Percentiles rank a stretch among this genome's conserved stretches.
Evolutionary conservation across 1,140 invertebrate genomes (phyloP).

Genomic region (Brachionus sp.): DNA sequence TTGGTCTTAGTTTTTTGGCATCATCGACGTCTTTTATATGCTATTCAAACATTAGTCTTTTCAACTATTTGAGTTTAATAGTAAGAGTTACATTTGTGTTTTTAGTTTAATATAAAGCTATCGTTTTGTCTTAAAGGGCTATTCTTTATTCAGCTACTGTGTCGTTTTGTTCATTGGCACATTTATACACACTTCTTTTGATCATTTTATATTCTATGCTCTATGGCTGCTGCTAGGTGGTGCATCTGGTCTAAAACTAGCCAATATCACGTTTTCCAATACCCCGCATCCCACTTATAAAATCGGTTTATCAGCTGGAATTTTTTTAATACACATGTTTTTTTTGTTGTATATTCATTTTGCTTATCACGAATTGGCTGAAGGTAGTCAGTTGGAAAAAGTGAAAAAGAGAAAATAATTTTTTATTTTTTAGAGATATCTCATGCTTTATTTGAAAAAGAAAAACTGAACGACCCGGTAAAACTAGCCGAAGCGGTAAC

Average conservation of each 20-base stretch:
- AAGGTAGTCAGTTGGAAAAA: constrained; percentile 52
- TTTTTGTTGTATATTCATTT: constrained; percentile 61
- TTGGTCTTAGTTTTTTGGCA: constrained; percentile 54
- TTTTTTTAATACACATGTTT: constrained; percentile 55
- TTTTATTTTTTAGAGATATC: not conserved
- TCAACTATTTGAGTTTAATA: constrained; percentile 58
- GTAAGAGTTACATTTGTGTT: constrained; percentile 50
- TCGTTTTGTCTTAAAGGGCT: constrained; percentile 52
- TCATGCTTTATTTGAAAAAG: constrained; percentile 10
- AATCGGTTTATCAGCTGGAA: constrained; percentile 52
- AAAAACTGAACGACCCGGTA: not conserved
- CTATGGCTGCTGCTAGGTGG: constrained; percentile 58
- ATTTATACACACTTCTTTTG: constrained; percentile 57
- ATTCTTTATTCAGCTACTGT: constrained; percentile 59
- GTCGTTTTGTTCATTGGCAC: constrained; percentile 58
- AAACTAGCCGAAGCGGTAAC: not conserved
- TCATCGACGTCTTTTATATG: constrained; percentile 57
- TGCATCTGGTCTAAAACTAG: not conserved
- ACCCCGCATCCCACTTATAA: constrained; percentile 54
- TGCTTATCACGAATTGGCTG: constrained; percentile 60
- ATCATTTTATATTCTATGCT: constrained; percentile 59
- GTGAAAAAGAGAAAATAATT: not conserved
- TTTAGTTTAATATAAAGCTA: not conserved
- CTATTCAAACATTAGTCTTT: constrained; percentile 54
- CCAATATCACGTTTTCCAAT: constrained; percentile 52